Evolutionary conservation across 64 coral and sea anemone genomes (phyloP).

Genomic region (Montipora foliosa): DNA sequence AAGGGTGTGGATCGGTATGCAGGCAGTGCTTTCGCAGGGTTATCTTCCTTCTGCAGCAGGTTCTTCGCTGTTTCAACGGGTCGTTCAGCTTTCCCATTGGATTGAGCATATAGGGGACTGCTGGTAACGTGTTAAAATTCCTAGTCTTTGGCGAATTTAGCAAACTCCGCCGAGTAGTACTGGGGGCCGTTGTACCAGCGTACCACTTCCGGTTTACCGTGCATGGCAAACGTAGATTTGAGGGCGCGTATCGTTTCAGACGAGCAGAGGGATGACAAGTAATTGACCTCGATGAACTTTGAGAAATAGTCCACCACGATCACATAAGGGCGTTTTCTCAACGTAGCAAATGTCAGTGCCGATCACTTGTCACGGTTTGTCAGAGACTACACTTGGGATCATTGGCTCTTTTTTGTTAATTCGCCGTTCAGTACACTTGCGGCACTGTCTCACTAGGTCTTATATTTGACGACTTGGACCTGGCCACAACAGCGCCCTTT

Average conservation of each 20-base stretch:
- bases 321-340: slow-evolving; percentile 35
- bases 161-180: too few relatives aligned
- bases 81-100: too few relatives aligned
- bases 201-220: too few relatives aligned
- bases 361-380: slow-evolving; percentile 57
- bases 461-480: slow-evolving; percentile 35
- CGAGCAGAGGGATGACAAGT: too few relatives aligned
- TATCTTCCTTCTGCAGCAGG: too few relatives aligned
- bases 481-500: slow-evolving; percentile 36
- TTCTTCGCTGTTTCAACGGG: too few relatives aligned
- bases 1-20: slow-evolving; percentile 43
- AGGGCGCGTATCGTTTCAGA: too few relatives aligned
- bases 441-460: slow-evolving; percentile 8
- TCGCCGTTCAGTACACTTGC: slow-evolving; percentile 44
- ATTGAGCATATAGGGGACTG: too few relatives aligned
- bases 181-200: too few relatives aligned
- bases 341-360: slow-evolving; percentile 52
- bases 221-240: too few relatives aligned
- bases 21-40: slow-evolving; percentile 26
- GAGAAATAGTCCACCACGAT: slow-evolving; percentile 61
- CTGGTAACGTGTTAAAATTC: too few relatives aligned
- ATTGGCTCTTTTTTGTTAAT: slow-evolving; percentile 6
- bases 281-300: background rate
- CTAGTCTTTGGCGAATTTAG: too few relatives aligned
- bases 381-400: slow-evolving; percentile 29